These are phyloP conservation scores for Pseudocheirus occidentalis DNA, from an alignment of 2,797 vertebrate species.

Conservation along the genomic window DNA sequence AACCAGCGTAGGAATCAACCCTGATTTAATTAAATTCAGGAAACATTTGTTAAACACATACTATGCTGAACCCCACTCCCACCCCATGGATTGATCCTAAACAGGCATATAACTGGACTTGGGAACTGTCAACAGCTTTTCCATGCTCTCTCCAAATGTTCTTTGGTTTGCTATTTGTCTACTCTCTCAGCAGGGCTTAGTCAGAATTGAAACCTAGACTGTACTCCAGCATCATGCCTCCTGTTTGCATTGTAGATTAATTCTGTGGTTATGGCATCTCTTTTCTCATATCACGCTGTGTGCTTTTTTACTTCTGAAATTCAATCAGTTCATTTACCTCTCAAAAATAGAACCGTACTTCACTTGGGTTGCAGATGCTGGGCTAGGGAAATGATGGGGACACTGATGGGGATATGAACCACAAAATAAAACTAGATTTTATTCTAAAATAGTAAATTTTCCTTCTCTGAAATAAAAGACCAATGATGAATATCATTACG, in stretches of 20 bases:
- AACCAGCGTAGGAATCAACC: neutral
- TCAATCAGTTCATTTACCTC: neutral
- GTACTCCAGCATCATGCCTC: neutral
- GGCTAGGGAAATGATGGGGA: neutral
- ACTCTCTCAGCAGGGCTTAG: neutral
- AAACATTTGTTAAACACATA: neutral
- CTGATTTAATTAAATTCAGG: neutral
- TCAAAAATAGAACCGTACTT: neutral
- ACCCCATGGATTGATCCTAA: neutral
- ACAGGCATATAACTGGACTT: neutral
- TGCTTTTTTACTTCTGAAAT: neutral
- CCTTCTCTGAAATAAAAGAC: neutral
- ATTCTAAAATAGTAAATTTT: neutral
- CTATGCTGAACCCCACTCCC: too few species aligned
- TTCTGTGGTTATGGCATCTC: neutral
- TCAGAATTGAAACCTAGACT: neutral
- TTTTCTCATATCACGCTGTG: neutral
- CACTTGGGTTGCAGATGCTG: neutral
- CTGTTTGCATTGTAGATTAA: neutral
- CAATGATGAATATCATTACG: neutral
- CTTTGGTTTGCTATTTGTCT: neutral
- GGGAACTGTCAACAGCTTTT: neutral
- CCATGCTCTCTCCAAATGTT: neutral
- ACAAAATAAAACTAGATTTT: neutral
- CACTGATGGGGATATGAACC: neutral